Base-by-base conservation (phyloP, 2,888 invertebrate species). In the Odontocolon sp. region DNA sequence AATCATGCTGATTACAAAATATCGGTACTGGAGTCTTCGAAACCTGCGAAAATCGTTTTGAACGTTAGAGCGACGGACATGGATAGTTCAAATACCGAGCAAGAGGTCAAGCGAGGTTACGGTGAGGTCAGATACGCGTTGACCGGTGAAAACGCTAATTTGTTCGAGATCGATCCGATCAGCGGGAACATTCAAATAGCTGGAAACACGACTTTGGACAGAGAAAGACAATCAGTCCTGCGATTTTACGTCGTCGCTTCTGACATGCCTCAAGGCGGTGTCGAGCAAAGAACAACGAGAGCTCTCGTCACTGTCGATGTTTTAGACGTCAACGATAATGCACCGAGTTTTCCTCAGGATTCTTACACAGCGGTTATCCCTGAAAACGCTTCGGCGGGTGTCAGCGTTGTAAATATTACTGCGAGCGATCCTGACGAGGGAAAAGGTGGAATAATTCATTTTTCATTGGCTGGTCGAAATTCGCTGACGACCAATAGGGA, bases 391-490 rank as follows among this genome's bases (percentile, higher is more conserved):
- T 92, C 92, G 0, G 87, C 93, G 0, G 94, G 94, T 42, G 93
- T 94, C 14, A 93, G 93, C 63, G 94, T 96, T 0, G 91, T 94
- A 0, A 94, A 94, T 64, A 91, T 96, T 0, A 92, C 93, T 2
- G 96, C 97, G 0, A 93, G 91, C 0, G 97, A 97, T 88, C 94
- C 94, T 0, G 97, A 97, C 84, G 95, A 95, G 87, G 95, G 95
- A 0, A 91, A 93, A 0, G 95, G 95, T 0, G 95, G 95, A 2
- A 92, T 93, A 80, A 92, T 95, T n/a, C 92, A 92, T 70, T 96
- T 95, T 84, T 96, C 42, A 91, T 94, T n/a, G n/a, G n/a, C n/a
- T n/a, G n/a, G n/a, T n/a, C n/a, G n/a, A n/a, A n/a, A n/a, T n/a
- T n/a, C n/a, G n/a, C n/a, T n/a, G n/a, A n/a, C 0, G 94, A 95